Base-by-base conservation (phyloP, 2,113 vertebrate genomes). In the Pica pica region DNA sequence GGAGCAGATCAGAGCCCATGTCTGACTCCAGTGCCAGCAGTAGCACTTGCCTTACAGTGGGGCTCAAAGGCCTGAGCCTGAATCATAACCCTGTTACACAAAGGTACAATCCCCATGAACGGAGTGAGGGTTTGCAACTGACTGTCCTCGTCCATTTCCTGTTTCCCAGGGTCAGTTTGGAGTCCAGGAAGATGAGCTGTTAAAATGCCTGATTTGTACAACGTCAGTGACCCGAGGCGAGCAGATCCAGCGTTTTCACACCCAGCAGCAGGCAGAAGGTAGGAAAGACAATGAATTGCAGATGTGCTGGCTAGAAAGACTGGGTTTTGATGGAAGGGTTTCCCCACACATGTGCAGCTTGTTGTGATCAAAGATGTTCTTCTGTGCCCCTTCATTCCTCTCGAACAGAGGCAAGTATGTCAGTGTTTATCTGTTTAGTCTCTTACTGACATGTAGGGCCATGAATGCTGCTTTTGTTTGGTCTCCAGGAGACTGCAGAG, bases 191-290 rank as follows among this genome's bases (percentile, higher is more conserved):
- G 98, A 98, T 11, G 98, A 98, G 31, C 75, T 98, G n/a, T 87
- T 98, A 87, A 98, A 96, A 89, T 98, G 98, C 85, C 94, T 98
- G 46, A 93, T 93, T 76, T 98, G 97, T 91, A 98, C 98, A 0
- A 94, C 88, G 13, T 98, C 98, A 0, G 68, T 98, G 83, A 98
- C 98, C 33, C 92, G 98, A 78, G 98, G 98, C 0, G 98, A 98
- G 80, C 95, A 98, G 80, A 98, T 98, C 57, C 96, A 96, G 49
- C 95, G 98, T 41, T 96, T 98, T 68, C 98, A 98, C 96, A 98
- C 94, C 73, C 97, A 98, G 77, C 98, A 98, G 92, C 98, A 98
- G 63, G 98, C 98, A 33, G 98, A 98, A 87, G 98, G 98, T 98
- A 93, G 75, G 90, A 50, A 41, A 12, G 55, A 27, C 46, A 68